Evolutionary conservation across 1,140 invertebrate species (phyloP), one percentile per base, ranked within the genome.

Genomic region (Drosophila pachea): DNA sequence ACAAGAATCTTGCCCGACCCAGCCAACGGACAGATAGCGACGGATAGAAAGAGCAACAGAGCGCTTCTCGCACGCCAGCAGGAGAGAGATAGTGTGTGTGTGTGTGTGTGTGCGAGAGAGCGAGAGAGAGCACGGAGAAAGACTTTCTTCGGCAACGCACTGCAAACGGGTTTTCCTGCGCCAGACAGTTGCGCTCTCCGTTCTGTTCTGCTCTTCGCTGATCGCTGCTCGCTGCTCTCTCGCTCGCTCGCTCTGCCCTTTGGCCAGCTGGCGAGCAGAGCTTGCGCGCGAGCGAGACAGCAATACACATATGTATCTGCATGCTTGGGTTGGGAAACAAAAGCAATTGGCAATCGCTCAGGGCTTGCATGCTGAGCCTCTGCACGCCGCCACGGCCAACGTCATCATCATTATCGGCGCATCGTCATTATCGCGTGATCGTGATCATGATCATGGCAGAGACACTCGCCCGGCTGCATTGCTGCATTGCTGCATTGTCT

Each of bases 381-480:
- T 78, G 72, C 72, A 78, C 63, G 75, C 75, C 75, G 75, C 73
- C 75, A 72, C 42, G 71, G 56, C 64, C 78, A 83, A 32, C 47
- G 11, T 60, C 78, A 55, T 74, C 43, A 74, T 63, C 42, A 55
- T 69, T 48, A 59, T 59, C n/a, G n/a, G n/a, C n/a, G n/a, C n/a
- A n/a, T n/a, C n/a, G n/a, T n/a, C n/a, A n/a, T n/a, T n/a, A n/a
- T n/a, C n/a, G n/a, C n/a, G n/a, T n/a, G n/a, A n/a, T n/a, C n/a
- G 63, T 64, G 40, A 55, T 56, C 45, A 48, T 62, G 35, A 50
- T 40, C 61, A 38, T 64, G 48, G 49, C 11, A 52, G 49, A 11
- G 40, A n/a, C 40, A 14, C 40, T 38, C 5, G 22, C 22, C 22
- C 22, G 22, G 3, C 22, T 38, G 36, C 36, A 22, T 65, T 43